phyloP scores from a whole-genome alignment of 2,888 invertebrate species.

The Callosobruchus maculatus region DNA sequence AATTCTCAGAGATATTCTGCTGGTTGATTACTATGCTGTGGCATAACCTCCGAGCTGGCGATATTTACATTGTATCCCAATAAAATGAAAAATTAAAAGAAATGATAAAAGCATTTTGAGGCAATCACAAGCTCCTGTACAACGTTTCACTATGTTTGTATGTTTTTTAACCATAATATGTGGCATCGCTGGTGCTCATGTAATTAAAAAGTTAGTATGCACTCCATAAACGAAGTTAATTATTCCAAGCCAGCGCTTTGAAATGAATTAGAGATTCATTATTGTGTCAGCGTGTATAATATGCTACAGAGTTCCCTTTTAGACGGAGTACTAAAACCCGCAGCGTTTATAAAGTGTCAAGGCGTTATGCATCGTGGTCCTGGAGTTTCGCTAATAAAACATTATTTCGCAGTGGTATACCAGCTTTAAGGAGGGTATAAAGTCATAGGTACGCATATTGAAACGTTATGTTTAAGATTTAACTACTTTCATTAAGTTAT shows the following conservation, averaged over 20 bases:
- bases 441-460: too few relatives aligned
- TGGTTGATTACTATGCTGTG: too few relatives aligned
- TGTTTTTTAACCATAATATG: background rate
- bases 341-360: background rate
- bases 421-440: too few relatives aligned
- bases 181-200: background rate
- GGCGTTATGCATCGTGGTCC: background rate
- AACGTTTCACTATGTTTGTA: background rate
- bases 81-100: too few relatives aligned
- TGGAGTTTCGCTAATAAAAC: background rate
- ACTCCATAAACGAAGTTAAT: background rate
- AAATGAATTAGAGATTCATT: background rate
- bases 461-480: too few relatives aligned
- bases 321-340: background rate
- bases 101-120: too few relatives aligned
- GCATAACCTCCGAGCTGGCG: too few relatives aligned
- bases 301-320: background rate
- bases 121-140: background rate
- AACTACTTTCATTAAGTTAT: too few relatives aligned
- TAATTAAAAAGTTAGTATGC: background rate
- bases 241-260: background rate
- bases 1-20: too few relatives aligned
- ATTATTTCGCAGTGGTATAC: too few relatives aligned
- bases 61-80: too few relatives aligned
- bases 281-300: background rate